These are phyloP conservation scores for Spodoptera littoralis DNA, from an alignment of 2,888 invertebrate species.

Conservation along the genomic window DNA sequence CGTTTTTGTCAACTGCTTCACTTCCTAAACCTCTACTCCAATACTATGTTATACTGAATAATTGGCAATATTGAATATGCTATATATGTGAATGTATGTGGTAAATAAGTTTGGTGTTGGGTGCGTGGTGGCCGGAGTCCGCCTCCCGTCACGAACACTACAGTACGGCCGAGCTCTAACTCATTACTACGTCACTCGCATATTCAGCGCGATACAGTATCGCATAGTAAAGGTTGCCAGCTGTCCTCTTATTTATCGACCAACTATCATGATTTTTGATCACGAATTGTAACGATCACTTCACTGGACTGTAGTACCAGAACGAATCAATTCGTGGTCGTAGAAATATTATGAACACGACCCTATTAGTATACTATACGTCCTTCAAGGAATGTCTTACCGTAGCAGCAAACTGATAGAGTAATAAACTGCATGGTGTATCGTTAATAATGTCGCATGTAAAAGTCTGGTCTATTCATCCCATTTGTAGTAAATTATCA, in stretches of 20 bases:
- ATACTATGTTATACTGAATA: no score
- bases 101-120: slow-evolving; percentile 11
- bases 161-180: slow-evolving; percentile 19
- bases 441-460: background rate
- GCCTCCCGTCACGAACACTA: slow-evolving; percentile 31
- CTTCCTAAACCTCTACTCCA: no score
- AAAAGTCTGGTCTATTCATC: background rate
- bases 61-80: no score
- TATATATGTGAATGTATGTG: background rate
- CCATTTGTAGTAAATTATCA: slow-evolving; percentile 3
- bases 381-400: no score
- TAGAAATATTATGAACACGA: background rate
- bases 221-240: slow-evolving; percentile 31
- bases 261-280: slow-evolving; percentile 34
- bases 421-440: no score
- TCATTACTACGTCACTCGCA: slow-evolving; percentile 29
- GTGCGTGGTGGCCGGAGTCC: slow-evolving; percentile 16
- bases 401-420: no score
- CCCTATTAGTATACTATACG: no score
- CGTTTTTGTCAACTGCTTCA: no score
- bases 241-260: slow-evolving; percentile 38
- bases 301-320: background rate
- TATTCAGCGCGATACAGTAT: slow-evolving; percentile 21
- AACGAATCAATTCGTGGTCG: slow-evolving; percentile 6
- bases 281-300: slow-evolving; percentile 25